These are phyloP conservation scores for Collichthys lucidus DNA, from an alignment of 2,113 vertebrate species.

Conservation along the genomic window DNA sequence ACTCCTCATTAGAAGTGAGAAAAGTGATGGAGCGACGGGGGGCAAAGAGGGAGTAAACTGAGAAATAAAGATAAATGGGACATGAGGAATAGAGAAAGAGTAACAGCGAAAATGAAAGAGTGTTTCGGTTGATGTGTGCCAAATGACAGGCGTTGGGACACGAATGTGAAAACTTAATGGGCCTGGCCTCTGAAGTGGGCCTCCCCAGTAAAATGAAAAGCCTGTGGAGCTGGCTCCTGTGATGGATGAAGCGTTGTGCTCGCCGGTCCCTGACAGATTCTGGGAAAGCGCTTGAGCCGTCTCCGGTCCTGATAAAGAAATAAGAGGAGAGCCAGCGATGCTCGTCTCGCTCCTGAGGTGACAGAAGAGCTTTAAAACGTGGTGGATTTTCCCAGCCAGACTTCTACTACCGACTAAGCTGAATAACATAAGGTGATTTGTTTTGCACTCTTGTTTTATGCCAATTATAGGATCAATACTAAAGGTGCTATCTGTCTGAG, in stretches of 20 bases:
- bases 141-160: slow-evolving; percentile 81
- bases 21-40: slow-evolving; percentile 61
- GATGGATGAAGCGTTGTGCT: slow-evolving; percentile 82
- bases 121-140: slow-evolving; percentile 69
- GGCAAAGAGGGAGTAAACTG: slow-evolving; percentile 44
- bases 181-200: slow-evolving; percentile 76
- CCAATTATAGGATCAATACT: slow-evolving; percentile 28
- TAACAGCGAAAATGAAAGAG: slow-evolving; percentile 61
- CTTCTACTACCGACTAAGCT: slow-evolving; percentile 48
- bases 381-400: slow-evolving; percentile 47
- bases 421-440: slow-evolving; percentile 16
- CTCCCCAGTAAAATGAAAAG: slow-evolving; percentile 77
- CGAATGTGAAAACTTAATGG: slow-evolving; percentile 82
- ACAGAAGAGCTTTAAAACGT: slow-evolving; percentile 60
- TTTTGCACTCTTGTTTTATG: neutral
- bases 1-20: slow-evolving; percentile 77
- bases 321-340: slow-evolving; percentile 59
- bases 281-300: slow-evolving; percentile 78
- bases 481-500: slow-evolving; percentile 11
- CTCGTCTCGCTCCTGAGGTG: slow-evolving; percentile 60
- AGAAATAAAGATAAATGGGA: slow-evolving; percentile 77
- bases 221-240: slow-evolving; percentile 73
- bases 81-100: slow-evolving; percentile 46
- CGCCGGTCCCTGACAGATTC: slow-evolving; percentile 79
- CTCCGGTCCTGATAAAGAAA: slow-evolving; percentile 79